These are phyloP conservation scores for Monodelphis domestica DNA, from an alignment of 2,797 vertebrate species.

Conservation along the genomic window DNA sequence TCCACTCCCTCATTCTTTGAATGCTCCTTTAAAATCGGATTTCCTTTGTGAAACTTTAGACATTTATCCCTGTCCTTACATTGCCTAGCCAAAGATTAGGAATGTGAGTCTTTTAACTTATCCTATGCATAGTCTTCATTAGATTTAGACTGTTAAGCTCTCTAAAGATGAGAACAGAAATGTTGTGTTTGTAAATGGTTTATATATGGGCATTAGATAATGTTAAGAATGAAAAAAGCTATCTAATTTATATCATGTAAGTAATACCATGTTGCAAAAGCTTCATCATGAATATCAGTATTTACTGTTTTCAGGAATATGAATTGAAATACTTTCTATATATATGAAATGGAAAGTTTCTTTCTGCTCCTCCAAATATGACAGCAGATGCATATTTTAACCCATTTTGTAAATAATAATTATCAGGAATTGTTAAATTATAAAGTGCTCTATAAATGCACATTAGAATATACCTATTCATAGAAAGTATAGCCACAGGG, in stretches of 20 bases:
- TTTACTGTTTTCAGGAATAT: constrained; percentile 59
- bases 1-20: not conserved
- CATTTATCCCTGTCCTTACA: constrained; percentile 8
- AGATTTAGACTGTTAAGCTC: constrained; percentile 48
- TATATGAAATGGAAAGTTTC: constrained; percentile 59
- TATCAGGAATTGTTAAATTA: constrained; percentile 36
- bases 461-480: not conserved
- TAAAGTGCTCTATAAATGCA: constrained; percentile 33
- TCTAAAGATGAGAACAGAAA: constrained; percentile 37
- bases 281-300: constrained; percentile 56
- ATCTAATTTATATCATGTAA: constrained; percentile 37
- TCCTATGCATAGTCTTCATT: constrained; percentile 61
- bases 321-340: constrained; percentile 10
- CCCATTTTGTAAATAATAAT: constrained; percentile 44
- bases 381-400: constrained; percentile 28
- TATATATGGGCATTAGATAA: constrained; percentile 21
- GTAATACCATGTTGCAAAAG: constrained; percentile 29
- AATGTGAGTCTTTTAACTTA: constrained; percentile 36
- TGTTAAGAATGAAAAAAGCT: constrained; percentile 49
- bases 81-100: not conserved
- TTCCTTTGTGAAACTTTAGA: constrained; percentile 15
- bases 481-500: not conserved
- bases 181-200: constrained; percentile 26
- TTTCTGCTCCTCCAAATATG: constrained; percentile 67
- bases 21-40: not conserved